These are phyloP conservation scores for Podarcis cretensis DNA, from an alignment of 2,113 vertebrate species.

Conservation along the genomic window DNA sequence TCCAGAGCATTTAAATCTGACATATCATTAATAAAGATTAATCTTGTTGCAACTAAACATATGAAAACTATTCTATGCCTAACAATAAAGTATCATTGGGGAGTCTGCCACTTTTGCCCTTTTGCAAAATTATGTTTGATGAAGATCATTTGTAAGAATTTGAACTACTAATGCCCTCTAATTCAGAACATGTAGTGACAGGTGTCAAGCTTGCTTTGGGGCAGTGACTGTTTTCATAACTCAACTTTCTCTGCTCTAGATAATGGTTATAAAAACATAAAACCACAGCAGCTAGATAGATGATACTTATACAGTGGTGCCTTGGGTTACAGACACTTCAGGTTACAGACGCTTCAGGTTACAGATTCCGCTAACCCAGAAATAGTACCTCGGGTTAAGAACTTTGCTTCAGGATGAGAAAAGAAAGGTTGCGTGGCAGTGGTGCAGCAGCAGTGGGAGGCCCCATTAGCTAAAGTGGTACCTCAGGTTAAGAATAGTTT, in stretches of 20 bases:
- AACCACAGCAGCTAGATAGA: neutral
- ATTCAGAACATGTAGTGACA: conserved; percentile 4
- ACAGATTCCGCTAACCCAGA: too few relatives aligned
- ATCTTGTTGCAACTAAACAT: conserved; percentile 44
- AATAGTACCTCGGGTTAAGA: too few relatives aligned
- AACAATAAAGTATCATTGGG: conserved; percentile 31
- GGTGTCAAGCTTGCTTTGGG: conserved; percentile 29
- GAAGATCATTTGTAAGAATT: conserved; percentile 29
- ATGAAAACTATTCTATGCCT: conserved; percentile 36
- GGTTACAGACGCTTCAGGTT: too few relatives aligned
- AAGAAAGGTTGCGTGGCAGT: too few relatives aligned
- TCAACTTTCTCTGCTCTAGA: neutral
- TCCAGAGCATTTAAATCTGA: conserved; percentile 35
- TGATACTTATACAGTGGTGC: neutral
- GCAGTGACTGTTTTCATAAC: neutral
- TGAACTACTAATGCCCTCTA: conserved; percentile 16
- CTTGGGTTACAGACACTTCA: too few relatives aligned
- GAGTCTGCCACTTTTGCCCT: conserved; percentile 15
- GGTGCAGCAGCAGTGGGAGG: too few relatives aligned
- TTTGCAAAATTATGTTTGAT: conserved; percentile 45
- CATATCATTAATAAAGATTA: conserved; percentile 53
- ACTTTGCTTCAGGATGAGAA: too few relatives aligned
- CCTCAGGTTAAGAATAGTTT: too few relatives aligned
- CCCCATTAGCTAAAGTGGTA: too few relatives aligned
- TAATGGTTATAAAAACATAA: neutral